Base-by-base conservation (phyloP, 2,113 vertebrate species). In the Galeopterus variegatus region DNA sequence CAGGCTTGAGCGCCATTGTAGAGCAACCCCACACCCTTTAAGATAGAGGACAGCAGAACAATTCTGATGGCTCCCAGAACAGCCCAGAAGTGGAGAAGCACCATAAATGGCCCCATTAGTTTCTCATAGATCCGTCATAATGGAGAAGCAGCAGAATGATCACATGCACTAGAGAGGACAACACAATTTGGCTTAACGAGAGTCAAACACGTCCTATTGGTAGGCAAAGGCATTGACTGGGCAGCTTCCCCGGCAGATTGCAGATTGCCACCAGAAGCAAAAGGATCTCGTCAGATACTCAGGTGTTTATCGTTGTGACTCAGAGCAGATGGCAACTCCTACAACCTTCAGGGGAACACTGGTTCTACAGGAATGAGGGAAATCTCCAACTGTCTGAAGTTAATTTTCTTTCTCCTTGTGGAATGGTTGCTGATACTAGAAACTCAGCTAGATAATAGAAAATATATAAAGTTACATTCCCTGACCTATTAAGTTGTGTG, bases 21-120 rank as follows among this genome's bases (percentile, higher is more conserved):
- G 54, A 41, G 9, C 17, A 58, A 50, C n/a, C 1, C 3, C 26
- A 8, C 31, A 5, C 13, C 56, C 2, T 26, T 33, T 21, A 60
- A 26, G 33, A 69, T 1, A 19, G 64, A 85, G 24, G 21, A 6
- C 33, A 62, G 13, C 11, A n/a, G 54, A n/a, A 62, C 0, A 73
- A 41, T 45, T 76, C 6, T 31, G 45, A 58, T 8, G 8, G 8
- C 10, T 36, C 8, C 41, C 18, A 28, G 56, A 60, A 76, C 0
- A 21, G 6, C 13, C 31, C n/a, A 28, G 87, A 80, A 77, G 3
- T 64, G 41, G 14, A 28, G 18, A 90, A n/a, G 14, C 2, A 15
- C 0, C 4, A 10, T 3, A 84, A 23, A 60, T 36, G 64, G 45
- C 0, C 0, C 28, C 2, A 28, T 54, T 26, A 56, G n/a, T n/a